These are phyloP conservation scores for Pterocles gutturalis DNA, from an alignment of 2,113 vertebrate species.

Conservation along the genomic window DNA sequence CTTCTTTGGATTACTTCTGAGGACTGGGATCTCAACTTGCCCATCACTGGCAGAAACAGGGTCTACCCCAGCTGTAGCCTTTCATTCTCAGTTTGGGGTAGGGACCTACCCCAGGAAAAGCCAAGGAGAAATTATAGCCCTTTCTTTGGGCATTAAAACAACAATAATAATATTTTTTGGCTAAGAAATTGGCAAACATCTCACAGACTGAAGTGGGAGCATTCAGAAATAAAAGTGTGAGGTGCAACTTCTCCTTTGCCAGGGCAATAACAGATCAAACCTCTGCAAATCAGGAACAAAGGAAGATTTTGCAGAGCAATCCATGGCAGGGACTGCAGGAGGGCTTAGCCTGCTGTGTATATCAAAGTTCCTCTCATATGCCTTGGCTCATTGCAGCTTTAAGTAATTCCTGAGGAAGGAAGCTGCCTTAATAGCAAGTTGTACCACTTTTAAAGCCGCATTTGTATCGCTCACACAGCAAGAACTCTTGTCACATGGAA, in stretches of 20 bases:
- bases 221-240: background rate
- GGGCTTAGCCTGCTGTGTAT: conserved; percentile 42
- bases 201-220: background rate
- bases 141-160: background rate
- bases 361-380: conserved; percentile 30
- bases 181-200: background rate
- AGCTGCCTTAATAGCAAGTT: conserved; percentile 37
- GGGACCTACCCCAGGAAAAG: background rate
- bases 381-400: conserved; percentile 16
- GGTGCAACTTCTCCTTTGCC: background rate
- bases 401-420: conserved; percentile 44
- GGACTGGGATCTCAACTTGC: background rate
- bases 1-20: background rate
- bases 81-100: background rate
- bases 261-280: conserved; percentile 7
- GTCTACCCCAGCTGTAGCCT: background rate
- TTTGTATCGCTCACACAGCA: conserved; percentile 43
- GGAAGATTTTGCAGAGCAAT: background rate
- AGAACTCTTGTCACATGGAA: conserved; percentile 63
- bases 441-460: conserved; percentile 8
- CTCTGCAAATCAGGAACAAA: background rate
- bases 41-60: background rate
- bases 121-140: background rate
- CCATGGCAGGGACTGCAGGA: background rate
- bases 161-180: background rate